A percentile compares a stretch with the other conserved stretches of the same genome.
Conservation (phyloP, 2,797 vertebrate genomes). For the Orestias chungarensis region DNA sequence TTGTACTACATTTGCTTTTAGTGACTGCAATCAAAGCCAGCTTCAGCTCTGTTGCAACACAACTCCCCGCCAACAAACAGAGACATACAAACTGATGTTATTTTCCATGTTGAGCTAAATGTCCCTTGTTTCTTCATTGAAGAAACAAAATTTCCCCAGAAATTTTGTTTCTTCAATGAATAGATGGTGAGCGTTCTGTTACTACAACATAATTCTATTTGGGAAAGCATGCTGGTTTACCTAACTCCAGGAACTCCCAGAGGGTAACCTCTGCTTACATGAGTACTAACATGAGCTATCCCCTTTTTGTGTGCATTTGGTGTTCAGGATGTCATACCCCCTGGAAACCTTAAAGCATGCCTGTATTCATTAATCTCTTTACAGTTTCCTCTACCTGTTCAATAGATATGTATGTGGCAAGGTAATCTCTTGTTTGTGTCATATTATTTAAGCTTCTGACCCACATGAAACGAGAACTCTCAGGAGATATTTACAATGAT, state of each 20-base stretch:
- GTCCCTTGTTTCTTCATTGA: slow-evolving; percentile 71
- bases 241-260: slow-evolving; percentile 28
- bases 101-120: slow-evolving; percentile 79
- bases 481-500: no score
- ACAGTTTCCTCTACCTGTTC: slow-evolving; percentile 10
- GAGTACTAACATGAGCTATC: slow-evolving; percentile 57
- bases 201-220: slow-evolving; percentile 32
- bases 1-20: slow-evolving; percentile 53
- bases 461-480: no score
- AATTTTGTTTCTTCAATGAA: slow-evolving; percentile 15
- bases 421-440: no score
- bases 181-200: slow-evolving; percentile 22
- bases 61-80: slow-evolving; percentile 18
- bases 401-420: slow-evolving; percentile 20
- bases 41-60: slow-evolving; percentile 46
- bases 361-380: slow-evolving; percentile 32
- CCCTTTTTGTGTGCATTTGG: slow-evolving; percentile 42
- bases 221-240: slow-evolving; percentile 35
- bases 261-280: neutral
- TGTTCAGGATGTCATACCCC: slow-evolving; percentile 41
- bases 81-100: slow-evolving; percentile 59
- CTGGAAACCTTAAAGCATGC: slow-evolving; percentile 27
- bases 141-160: no score
- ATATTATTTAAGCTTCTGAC: no score
- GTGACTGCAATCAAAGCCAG: slow-evolving; percentile 64